These are phyloP conservation scores for Oncorhynchus kisutch DNA, from an alignment of 2,113 vertebrate genomes.

Conservation along the genomic window DNA sequence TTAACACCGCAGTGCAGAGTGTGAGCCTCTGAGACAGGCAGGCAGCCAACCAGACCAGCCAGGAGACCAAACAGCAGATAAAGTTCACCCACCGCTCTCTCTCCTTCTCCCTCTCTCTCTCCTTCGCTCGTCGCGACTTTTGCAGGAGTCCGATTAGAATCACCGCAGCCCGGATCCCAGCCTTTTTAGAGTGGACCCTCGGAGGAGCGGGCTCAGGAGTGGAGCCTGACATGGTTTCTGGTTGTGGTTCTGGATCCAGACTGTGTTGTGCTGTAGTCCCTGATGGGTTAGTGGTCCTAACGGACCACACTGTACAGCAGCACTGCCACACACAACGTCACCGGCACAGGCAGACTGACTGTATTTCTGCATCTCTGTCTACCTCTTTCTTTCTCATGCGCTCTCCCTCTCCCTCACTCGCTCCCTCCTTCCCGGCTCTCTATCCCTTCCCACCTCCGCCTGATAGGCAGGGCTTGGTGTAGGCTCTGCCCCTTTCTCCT, in stretches of 20 bases:
- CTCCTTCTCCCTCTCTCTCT: conserved; percentile 62
- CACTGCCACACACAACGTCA: conserved; percentile 48
- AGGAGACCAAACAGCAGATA: not conserved
- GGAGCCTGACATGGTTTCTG: conserved; percentile 78
- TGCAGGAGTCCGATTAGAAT: conserved; percentile 93
- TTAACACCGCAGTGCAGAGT: conserved; percentile 26
- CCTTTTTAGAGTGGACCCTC: conserved; percentile 83
- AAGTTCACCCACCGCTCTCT: conserved; percentile 63
- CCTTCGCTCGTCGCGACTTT: conserved; percentile 86
- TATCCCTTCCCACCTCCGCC: conserved; percentile 42
- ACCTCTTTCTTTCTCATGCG: conserved; percentile 36
- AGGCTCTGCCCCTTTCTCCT: conserved; percentile 16
- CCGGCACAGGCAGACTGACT: conserved; percentile 61
- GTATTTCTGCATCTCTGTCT: conserved; percentile 61
- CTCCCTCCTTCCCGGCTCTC: conserved; percentile 55
- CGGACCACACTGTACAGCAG: conserved; percentile 26
- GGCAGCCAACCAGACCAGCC: conserved; percentile 17
- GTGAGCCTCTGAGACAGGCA: not conserved
- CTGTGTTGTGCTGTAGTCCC: conserved; percentile 36
- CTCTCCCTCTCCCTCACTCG: conserved; percentile 40
- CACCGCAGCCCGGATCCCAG: conserved; percentile 89
- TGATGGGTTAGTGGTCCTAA: not conserved
- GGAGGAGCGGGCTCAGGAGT: conserved; percentile 44
- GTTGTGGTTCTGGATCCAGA: conserved; percentile 54
- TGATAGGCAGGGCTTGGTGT: conserved; percentile 51